Evolutionary conservation across 2,113 vertebrate genomes (phyloP).

Genomic region (Egretta garzetta): DNA sequence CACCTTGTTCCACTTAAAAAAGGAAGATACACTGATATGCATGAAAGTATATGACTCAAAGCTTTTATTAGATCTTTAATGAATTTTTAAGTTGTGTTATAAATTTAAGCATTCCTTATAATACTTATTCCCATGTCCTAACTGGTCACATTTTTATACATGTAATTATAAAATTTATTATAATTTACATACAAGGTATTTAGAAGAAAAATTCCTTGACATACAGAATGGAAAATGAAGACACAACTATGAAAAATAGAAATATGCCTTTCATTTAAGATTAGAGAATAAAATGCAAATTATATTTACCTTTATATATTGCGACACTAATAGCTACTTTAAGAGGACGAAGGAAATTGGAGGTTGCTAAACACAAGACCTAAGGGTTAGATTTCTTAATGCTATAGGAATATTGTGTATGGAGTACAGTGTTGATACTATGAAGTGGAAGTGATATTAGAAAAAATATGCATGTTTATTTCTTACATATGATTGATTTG

Average conservation of each 20-base stretch:
- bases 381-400: background rate
- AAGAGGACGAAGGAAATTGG: background rate
- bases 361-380: background rate
- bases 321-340: background rate
- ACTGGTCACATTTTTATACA: background rate
- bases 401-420: background rate
- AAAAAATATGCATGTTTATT: background rate
- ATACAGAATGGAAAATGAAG: background rate
- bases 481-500: background rate
- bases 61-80: background rate
- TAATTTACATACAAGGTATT: background rate
- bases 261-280: background rate
- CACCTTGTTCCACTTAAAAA: background rate
- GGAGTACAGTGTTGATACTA: background rate
- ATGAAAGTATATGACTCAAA: background rate
- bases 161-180: background rate
- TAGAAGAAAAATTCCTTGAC: background rate
- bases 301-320: background rate
- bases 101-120: background rate
- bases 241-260: background rate
- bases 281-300: background rate
- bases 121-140: background rate
- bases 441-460: background rate
- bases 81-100: background rate
- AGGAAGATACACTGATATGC: background rate